A percentile compares a stretch with the other conserved stretches of the same genome.
These are phyloP conservation scores for Aythya baeri DNA, from an alignment of 2,113 vertebrate genomes.

Conservation along the genomic window DNA sequence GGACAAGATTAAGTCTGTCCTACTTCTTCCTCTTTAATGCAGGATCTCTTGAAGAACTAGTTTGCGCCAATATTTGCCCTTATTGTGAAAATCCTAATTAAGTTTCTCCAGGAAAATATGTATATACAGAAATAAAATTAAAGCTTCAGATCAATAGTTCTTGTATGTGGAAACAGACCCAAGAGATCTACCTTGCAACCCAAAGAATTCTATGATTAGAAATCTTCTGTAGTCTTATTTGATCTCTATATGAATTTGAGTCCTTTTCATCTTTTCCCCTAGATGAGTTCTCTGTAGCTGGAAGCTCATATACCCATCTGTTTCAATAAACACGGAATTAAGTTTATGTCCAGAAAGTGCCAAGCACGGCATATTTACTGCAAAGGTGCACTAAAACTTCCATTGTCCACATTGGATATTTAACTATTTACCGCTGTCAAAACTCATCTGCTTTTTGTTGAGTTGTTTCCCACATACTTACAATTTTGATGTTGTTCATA, in stretches of 20 bases:
- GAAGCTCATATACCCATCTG: slow-evolving; percentile 29
- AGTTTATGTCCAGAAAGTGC: slow-evolving; percentile 34
- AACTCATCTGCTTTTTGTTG: neutral
- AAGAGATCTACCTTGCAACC: neutral
- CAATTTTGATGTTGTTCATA: neutral
- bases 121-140: neutral
- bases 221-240: neutral
- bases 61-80: neutral
- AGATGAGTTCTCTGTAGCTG: slow-evolving; percentile 10
- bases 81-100: neutral
- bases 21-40: neutral
- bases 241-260: neutral
- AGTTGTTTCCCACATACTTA: neutral
- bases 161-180: neutral
- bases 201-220: neutral
- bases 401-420: neutral
- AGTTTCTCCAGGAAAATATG: neutral
- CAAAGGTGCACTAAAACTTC: neutral
- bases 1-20: neutral
- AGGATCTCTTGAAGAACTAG: neutral
- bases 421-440: neutral
- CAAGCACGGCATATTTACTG: neutral
- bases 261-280: neutral
- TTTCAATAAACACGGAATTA: slow-evolving; percentile 58
- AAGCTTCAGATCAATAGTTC: neutral